phyloP scores from a whole-genome alignment of 2,888 invertebrate genomes.

The Pammene fasciana region DNA sequence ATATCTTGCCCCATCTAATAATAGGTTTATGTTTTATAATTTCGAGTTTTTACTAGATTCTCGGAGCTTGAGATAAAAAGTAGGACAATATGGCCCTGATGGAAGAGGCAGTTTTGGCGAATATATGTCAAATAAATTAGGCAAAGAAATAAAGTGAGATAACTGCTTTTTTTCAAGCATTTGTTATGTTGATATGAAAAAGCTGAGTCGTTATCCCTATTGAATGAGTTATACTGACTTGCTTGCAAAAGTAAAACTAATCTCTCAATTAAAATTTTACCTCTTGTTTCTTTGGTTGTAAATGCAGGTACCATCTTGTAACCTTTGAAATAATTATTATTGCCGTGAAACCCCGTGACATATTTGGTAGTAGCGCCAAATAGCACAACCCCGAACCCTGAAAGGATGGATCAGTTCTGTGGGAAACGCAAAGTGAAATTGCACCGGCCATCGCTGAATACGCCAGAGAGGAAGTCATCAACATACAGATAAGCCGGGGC shows the following conservation, averaged over 20 bases:
- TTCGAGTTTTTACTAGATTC: conserved; percentile 48
- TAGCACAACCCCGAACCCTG: background rate
- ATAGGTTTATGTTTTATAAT: conserved; percentile 73
- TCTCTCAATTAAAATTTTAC: too few relatives aligned
- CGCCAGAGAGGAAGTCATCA: conserved; percentile 32
- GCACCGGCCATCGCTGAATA: conserved; percentile 10
- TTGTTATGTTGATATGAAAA: background rate
- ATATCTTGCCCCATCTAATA: conserved; percentile 75
- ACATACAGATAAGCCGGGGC: conserved; percentile 34
- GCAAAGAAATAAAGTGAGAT: background rate
- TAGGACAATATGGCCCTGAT: background rate
- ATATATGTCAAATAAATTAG: background rate
- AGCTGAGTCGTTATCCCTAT: background rate
- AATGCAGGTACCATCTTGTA: background rate
- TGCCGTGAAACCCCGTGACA: background rate
- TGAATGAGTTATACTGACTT: background rate
- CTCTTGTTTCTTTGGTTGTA: too few relatives aligned
- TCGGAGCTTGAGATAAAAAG: conserved; percentile 20
- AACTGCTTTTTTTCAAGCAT: background rate
- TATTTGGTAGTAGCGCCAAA: background rate
- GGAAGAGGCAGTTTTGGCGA: conserved; percentile 4
- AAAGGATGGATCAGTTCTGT: conserved; percentile 15
- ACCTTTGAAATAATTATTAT: background rate
- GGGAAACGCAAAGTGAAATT: conserved; percentile 24
- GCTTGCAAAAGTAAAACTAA: too few relatives aligned